Evolutionary conservation across 2,888 invertebrate species (phyloP), one percentile per base, ranked within the genome.

Genomic region (Deilephila elpenor): DNA sequence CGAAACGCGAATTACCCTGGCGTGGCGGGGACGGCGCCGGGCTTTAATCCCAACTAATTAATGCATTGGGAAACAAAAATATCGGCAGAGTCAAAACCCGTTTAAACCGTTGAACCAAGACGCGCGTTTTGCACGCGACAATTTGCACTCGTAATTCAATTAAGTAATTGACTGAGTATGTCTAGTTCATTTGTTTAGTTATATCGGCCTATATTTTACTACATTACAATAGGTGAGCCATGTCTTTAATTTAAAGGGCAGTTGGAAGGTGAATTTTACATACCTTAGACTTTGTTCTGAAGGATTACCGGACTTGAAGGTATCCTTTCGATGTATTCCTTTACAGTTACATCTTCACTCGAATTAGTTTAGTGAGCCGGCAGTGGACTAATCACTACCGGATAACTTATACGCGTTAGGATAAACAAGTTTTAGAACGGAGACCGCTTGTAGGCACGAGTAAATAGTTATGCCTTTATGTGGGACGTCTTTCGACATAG

Each of bases 1-100:
- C 73, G 78, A 73, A 73, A 60, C 72, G 59, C 44, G 67, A 25
- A 20, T 44, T 67, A 44, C 17, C 56, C 51, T 64, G 64, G 64
- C 64, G 20, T 64, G 37, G n/a, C 64, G 44, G 37, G 34, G 64
- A 64, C 44, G 67, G 67, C 67, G 67, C 67, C 25, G 44, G 25
- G 0, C 7, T 56, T n/a, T 67, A 29, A 67, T 67, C 67, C 44
- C 14, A 11, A 44, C 25, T 51, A 67, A 67, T 67, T 67, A 67
- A n/a, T 44, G 51, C 44, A 25, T 51, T 3, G 44, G 20, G 51
- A 44, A 67, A 29, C 44, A 51, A 17, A 51, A 67, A 51, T 51
- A 17, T 51, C 17, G n/a, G 44, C 11, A 56, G 56, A 44, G 29
- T 25, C 11, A 17, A 1, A 25, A 17, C 25, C 25, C 60, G 17